A percentile compares a stretch with the other conserved stretches of the same genome.
Conservation (phyloP, 1,140 invertebrate genomes). For the Calephelis nemesis region DNA sequence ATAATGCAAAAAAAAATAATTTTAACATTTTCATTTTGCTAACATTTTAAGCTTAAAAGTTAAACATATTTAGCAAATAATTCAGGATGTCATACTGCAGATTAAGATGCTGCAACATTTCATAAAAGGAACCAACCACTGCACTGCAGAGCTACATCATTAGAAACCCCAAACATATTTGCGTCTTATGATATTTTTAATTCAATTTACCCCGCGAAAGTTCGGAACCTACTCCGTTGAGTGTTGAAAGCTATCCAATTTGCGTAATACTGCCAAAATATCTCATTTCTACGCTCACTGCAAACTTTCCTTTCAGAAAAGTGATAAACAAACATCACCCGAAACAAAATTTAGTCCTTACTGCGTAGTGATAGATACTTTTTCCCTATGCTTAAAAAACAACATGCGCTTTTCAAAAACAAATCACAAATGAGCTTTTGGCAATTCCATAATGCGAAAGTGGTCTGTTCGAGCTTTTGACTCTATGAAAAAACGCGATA, state of each 20-base stretch:
- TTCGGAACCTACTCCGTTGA: constrained; percentile 77
- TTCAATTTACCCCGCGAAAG: constrained; percentile 77
- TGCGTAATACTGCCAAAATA: constrained; percentile 79
- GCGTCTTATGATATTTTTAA: constrained; percentile 79
- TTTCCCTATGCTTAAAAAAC: constrained; percentile 21
- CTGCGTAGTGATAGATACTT: constrained; percentile 29
- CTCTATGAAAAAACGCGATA: constrained; percentile 76
- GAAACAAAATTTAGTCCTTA: constrained; percentile 33
- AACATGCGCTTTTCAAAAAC: constrained; percentile 44
- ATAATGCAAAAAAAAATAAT: neutral
- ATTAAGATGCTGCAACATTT: constrained; percentile 27
- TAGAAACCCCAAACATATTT: constrained; percentile 71
- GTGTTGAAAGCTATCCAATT: constrained; percentile 80
- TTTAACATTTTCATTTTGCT: neutral
- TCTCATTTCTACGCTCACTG: constrained; percentile 78
- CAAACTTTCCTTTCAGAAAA: constrained; percentile 36
- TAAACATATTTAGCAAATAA: constrained; percentile 24
- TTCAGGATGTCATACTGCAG: constrained; percentile 26
- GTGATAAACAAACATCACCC: constrained; percentile 30
- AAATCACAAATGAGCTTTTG: constrained; percentile 69
- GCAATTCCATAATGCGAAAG: constrained; percentile 79
- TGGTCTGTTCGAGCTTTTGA: constrained; percentile 79
- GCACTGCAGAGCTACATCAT: constrained; percentile 65
- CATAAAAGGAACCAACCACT: constrained; percentile 29
- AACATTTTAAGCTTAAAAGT: neutral